Evolutionary conservation across 2,888 invertebrate species (phyloP), one percentile per base, ranked within the genome.

Genomic region (Stictocephala bisonia): DNA sequence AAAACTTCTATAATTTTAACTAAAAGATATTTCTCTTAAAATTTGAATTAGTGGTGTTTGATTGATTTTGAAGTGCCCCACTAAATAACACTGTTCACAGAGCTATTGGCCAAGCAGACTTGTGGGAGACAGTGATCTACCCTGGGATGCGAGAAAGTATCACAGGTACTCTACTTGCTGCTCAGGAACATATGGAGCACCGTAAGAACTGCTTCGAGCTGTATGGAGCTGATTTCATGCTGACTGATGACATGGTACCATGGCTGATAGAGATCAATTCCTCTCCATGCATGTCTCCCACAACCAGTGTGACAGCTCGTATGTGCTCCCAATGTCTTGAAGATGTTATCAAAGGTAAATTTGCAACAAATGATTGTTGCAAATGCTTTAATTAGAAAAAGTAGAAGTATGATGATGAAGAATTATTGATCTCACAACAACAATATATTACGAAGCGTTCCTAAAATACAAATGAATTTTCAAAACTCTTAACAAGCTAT

Each of bases 261-360:
- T 96, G 95, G 92, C 85, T 97, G 75, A 93, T 97, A 79, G 97
- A 97, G 86, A 95, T 97, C 77, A 97, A 97, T 85, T 93, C 94
- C 1, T 91, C 92, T 81, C 96, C 96, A 0, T 92, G 95, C 83
- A 88, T 97, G 84, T 87, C 90, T 22, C 85, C 88, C 2, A 95
- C 94, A 26, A 96, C 96, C 0, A 89, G 89, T 72, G 90, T 96
- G 11, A 97, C 96, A 0, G 90, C 93, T 0, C 88, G 89, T 77
- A 89, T 97, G 82, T 96, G 96, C 82, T 89, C 93, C 2, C 87
- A 88, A 79, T 94, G 93, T 3, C 84, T 96, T 18, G 90, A 93
- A 79, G 96, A 97, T 84, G 88, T 94, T 22, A 87, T 97, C 68
- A 96, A 95, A 90, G 96, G 96, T 90, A 74, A 56, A 51, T 22